Evolutionary conservation across 2,888 invertebrate species (phyloP).

Genomic region (Yponomeuta malinellus): DNA sequence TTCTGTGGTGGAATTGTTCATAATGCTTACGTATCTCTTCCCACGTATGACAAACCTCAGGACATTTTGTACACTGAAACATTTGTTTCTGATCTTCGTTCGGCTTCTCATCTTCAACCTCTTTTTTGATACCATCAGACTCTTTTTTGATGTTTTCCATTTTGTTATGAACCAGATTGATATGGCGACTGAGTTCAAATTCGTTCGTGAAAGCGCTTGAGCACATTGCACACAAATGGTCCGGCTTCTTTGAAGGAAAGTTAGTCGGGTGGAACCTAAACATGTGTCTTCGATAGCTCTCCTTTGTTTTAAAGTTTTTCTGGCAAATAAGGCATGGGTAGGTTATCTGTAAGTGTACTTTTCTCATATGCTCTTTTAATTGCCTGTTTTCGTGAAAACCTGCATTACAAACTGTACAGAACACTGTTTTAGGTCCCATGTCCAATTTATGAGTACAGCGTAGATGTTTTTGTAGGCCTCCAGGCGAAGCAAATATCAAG

Average conservation of each 20-base stretch:
- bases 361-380: conserved; percentile 55
- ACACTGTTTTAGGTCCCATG: conserved; percentile 44
- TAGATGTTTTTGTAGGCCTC: conserved; percentile 57
- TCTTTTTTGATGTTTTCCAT: conserved; percentile 23
- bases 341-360: conserved; percentile 57
- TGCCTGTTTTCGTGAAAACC: conserved; percentile 58
- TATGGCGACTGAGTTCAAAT: conserved; percentile 55
- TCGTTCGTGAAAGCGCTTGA: conserved; percentile 43
- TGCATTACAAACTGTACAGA: conserved; percentile 56
- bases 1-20: conserved; percentile 46
- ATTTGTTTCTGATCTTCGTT: conserved; percentile 13
- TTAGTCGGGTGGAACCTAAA: conserved; percentile 48
- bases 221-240: conserved; percentile 56
- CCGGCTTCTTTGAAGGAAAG: conserved; percentile 24
- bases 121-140: conserved; percentile 36
- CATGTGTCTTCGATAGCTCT: conserved; percentile 57
- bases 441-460: conserved; percentile 58
- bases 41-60: conserved; percentile 44
- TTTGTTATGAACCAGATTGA: conserved; percentile 38
- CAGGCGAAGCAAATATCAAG: conserved; percentile 55
- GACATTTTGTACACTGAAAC: conserved; percentile 59
- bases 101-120: conserved; percentile 36
- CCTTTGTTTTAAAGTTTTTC: conserved; percentile 58
- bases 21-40: conserved; percentile 50
- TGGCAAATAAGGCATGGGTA: conserved; percentile 56